Conservation (phyloP, 2,888 invertebrate species). For the Mellilla xanthometata region DNA sequence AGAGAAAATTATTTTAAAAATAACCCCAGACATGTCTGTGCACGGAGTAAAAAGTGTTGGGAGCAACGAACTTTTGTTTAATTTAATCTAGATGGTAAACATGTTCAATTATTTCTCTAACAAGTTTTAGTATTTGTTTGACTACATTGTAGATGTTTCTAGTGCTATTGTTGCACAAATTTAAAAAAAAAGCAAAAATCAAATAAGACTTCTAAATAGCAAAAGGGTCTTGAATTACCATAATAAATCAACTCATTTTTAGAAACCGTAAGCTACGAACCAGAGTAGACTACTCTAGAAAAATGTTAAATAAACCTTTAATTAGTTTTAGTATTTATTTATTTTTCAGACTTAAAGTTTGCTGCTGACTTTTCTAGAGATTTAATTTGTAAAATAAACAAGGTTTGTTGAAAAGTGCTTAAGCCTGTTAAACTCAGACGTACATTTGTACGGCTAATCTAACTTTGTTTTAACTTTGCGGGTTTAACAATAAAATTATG, state of each 20-base stretch:
- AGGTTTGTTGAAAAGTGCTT: constrained; percentile 11
- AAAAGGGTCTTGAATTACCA: no score
- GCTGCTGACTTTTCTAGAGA: neutral
- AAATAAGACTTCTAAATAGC: no score
- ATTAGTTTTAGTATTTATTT: no score
- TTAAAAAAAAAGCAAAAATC: no score
- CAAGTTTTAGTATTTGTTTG: constrained; percentile 5
- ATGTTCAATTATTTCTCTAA: constrained; percentile 1
- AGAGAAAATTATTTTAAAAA: neutral
- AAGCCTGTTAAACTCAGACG: constrained; percentile 3
- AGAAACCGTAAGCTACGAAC: no score
- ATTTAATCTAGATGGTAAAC: constrained; percentile 5
- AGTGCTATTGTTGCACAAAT: no score
- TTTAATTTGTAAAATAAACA: constrained; percentile 14
- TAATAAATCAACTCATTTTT: no score
- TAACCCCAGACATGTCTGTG: neutral
- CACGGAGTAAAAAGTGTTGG: neutral
- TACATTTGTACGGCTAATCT: constrained; percentile 35
- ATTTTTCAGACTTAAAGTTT: no score
- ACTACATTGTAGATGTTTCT: no score
- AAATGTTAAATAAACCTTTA: no score
- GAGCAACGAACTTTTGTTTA: constrained; percentile 3
- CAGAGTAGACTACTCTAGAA: no score
- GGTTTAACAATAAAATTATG: constrained; percentile 29
- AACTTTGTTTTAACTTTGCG: constrained; percentile 40